Percentiles rank a stretch among this genome's conserved stretches.
These are phyloP conservation scores for Takifugu rubripes DNA, from an alignment of 2,797 vertebrate genomes.

Conservation along the genomic window DNA sequence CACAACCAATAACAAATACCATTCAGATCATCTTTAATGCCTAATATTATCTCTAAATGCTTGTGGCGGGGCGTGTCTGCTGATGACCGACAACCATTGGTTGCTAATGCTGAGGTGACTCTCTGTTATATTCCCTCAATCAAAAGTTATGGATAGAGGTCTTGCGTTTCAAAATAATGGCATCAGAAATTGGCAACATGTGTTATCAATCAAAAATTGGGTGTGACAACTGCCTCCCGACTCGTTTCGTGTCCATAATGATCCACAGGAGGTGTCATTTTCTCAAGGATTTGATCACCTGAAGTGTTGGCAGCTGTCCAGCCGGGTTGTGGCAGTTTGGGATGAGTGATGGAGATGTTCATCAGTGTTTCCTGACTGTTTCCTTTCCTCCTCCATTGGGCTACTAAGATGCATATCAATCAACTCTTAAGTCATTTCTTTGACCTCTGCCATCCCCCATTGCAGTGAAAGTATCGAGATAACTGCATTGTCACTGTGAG, in stretches of 20 bases:
- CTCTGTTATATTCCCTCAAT: neutral
- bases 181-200: slow-evolving; percentile 54
- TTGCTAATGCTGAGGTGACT: neutral
- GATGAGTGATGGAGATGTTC: slow-evolving; percentile 39
- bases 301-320: slow-evolving; percentile 50
- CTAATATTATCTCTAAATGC: slow-evolving; percentile 10
- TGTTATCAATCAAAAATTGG: slow-evolving; percentile 70
- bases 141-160: neutral
- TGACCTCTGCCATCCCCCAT: slow-evolving; percentile 24
- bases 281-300: slow-evolving; percentile 49
- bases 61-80: neutral
- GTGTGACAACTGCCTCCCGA: slow-evolving; percentile 53
- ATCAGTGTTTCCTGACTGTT: slow-evolving; percentile 17
- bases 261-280: slow-evolving; percentile 59
- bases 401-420: slow-evolving; percentile 26
- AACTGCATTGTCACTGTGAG: slow-evolving; percentile 47
- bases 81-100: neutral
- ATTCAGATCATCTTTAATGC: slow-evolving; percentile 39
- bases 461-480: slow-evolving; percentile 47
- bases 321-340: slow-evolving; percentile 18
- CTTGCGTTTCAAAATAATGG: slow-evolving; percentile 12
- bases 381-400: slow-evolving; percentile 13
- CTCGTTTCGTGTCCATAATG: slow-evolving; percentile 62
- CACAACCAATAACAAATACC: slow-evolving; percentile 26
- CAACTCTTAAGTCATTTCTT: slow-evolving; percentile 21